Base-by-base conservation (phyloP, 2,888 invertebrate genomes). In the Coelogynopora nodosa region DNA sequence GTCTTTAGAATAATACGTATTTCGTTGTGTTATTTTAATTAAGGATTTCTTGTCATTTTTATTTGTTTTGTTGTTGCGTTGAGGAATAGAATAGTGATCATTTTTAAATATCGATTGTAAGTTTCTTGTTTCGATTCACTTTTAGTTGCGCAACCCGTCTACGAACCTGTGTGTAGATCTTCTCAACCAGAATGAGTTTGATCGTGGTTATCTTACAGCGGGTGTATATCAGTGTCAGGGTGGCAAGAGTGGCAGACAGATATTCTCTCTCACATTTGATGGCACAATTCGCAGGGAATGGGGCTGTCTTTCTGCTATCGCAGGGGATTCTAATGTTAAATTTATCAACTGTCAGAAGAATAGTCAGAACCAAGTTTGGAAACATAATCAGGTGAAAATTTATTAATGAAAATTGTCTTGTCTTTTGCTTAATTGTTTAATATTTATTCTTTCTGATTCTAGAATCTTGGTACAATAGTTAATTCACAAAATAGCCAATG, bases 111-210 rank as follows among this genome's bases (percentile, higher is more conserved):
- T n/a, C n/a, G n/a, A n/a, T n/a, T n/a, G n/a, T n/a, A n/a, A n/a
- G n/a, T n/a, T n/a, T n/a, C n/a, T n/a, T n/a, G n/a, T n/a, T n/a
- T n/a, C n/a, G n/a, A n/a, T n/a, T n/a, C n/a, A n/a, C n/a, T 29
- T 89, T 30, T 89, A 91, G 91, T 90, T 92, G 0, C 88, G 91
- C 31, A 92, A 92, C 88, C 91, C 91, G 74, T 87, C 89, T 67
- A 89, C 89, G 27, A 90, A 90, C 86, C 87, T 91, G 81, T 92
- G 92, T 87, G 88, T 92, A 23, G 92, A 92, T 88, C 91, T 91
- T 0, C 86, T 92, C 87, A 90, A 90, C 29, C 91, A 91, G 88
- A 91, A 92, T 89, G 92, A 92, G 88, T 91, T 92, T 89, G 89
- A 90, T 84, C 86, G 86, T 1, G 86, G 86, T 26, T 31, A 82